Percentiles rank a stretch among this genome's conserved stretches.
These are phyloP conservation scores for Trachymyrmex cornetzi DNA, from an alignment of 1,140 invertebrate genomes.

Conservation along the genomic window DNA sequence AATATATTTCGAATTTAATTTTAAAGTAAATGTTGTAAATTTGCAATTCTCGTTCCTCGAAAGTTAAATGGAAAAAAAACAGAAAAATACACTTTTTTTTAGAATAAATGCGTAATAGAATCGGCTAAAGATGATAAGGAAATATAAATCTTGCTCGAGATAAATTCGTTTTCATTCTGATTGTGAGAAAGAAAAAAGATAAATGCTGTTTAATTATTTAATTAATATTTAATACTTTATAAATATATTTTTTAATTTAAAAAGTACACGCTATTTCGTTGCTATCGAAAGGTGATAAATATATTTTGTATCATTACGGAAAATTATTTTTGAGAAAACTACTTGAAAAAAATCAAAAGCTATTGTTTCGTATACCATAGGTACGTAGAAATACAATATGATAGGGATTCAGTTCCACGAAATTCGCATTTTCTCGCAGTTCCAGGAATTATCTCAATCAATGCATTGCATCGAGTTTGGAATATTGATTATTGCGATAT, in stretches of 20 bases:
- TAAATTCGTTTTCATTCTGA: no score
- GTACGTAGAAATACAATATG: neutral
- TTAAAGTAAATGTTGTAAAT: no score
- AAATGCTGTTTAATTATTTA: no score
- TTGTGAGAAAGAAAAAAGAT: no score
- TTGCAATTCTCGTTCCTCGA: no score
- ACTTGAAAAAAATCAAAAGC: neutral
- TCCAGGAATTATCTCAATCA: neutral
- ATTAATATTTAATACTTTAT: no score
- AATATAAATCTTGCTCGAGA: neutral
- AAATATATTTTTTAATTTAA: no score
- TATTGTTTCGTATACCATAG: neutral
- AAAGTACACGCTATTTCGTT: no score
- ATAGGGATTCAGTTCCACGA: neutral
- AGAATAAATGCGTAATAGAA: neutral
- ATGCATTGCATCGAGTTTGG: neutral
- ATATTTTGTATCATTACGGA: neutral
- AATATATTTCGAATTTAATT: no score
- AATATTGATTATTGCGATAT: no score
- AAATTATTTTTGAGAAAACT: neutral
- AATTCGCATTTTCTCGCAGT: neutral
- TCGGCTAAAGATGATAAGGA: neutral
- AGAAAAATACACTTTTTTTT: neutral
- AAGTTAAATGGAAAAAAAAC: neutral
- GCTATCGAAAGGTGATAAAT: no score